A percentile compares a stretch with the other conserved stretches of the same genome.
Conservation (phyloP, 2,888 invertebrate genomes). For the Dinocampus coccinellae region DNA sequence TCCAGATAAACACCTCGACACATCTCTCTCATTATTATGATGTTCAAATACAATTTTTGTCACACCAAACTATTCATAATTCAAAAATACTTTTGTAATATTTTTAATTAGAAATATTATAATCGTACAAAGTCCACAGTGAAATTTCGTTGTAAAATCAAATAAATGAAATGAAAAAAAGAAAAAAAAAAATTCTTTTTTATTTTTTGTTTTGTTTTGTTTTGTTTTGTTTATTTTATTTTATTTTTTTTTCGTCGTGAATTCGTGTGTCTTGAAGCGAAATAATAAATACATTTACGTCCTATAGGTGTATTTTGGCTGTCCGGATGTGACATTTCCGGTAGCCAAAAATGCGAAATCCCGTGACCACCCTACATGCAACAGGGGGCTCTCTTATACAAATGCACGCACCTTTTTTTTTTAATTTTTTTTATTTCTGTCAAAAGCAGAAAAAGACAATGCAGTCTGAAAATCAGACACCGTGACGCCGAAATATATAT, state of each 20-base stretch:
- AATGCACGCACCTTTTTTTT: neutral
- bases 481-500: conserved; percentile 52
- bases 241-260: no score
- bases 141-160: neutral
- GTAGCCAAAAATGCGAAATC: conserved; percentile 43
- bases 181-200: neutral
- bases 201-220: no score
- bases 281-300: conserved; percentile 1
- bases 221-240: no score
- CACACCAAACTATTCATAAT: neutral
- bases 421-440: neutral
- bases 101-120: no score
- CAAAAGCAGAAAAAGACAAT: conserved; percentile 45
- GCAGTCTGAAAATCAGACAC: conserved; percentile 52
- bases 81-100: no score
- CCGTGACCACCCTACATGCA: conserved; percentile 23
- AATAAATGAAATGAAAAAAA: neutral
- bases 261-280: neutral
- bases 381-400: conserved; percentile 2
- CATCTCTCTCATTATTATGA: neutral
- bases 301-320: conserved; percentile 32
- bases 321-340: conserved; percentile 44
- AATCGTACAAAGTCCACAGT: neutral
- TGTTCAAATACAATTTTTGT: neutral
- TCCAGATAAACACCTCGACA: neutral